These are phyloP conservation scores for Nymphicus hollandicus DNA, from an alignment of 2,113 vertebrate genomes.

Conservation along the genomic window DNA sequence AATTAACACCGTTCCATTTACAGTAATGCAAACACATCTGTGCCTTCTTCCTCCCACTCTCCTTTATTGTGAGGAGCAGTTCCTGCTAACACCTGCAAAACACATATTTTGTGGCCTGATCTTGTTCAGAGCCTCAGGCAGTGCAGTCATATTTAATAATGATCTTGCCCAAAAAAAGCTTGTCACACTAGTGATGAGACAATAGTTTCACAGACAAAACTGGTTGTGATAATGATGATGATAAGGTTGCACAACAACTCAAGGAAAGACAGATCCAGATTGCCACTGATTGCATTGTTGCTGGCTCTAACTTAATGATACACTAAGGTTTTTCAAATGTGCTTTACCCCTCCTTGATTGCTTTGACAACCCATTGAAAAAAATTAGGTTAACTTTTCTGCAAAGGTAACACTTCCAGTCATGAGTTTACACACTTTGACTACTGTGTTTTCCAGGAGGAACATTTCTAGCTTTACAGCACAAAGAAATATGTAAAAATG, in stretches of 20 bases:
- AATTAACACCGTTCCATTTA: not conserved
- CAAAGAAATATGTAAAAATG: not conserved
- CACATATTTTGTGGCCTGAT: not conserved
- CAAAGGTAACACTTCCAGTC: not conserved
- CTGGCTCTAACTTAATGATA: not conserved
- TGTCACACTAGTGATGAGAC: constrained; percentile 12
- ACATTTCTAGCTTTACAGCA: not conserved
- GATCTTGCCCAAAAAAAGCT: constrained; percentile 14
- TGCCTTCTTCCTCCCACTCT: not conserved
- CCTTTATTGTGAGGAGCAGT: not conserved
- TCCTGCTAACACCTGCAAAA: not conserved
- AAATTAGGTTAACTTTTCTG: not conserved
- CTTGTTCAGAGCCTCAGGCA: constrained; percentile 1
- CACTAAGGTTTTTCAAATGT: not conserved
- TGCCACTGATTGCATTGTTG: not conserved
- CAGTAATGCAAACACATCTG: not conserved
- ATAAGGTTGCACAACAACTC: constrained; percentile 2
- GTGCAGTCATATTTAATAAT: not conserved
- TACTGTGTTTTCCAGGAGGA: not conserved
- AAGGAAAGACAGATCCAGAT: not conserved
- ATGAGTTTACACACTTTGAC: not conserved
- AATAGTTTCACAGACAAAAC: constrained; percentile 18
- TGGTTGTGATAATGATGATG: not conserved
- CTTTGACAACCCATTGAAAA: not conserved
- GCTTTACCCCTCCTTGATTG: not conserved